phyloP scores from a whole-genome alignment of 2,888 invertebrate species.

The Phytoseiulus persimilis region DNA sequence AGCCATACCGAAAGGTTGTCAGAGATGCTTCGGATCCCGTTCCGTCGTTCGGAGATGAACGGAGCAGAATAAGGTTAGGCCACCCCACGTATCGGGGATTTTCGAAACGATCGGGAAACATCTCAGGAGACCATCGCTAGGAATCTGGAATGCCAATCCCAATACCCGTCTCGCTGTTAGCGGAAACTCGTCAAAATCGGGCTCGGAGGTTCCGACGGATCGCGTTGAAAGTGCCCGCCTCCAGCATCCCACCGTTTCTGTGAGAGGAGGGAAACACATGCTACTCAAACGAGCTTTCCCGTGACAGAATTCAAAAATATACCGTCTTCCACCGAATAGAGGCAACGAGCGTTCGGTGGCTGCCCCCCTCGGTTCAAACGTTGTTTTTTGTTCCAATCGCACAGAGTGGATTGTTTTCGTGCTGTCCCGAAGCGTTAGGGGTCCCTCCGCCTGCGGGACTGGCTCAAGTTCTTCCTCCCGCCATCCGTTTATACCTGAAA shows the following conservation, averaged over 20 bases:
- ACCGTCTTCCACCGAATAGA: not conserved
- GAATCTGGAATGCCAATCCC: too few relatives aligned
- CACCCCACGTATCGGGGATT: too few relatives aligned
- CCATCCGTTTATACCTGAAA: not conserved
- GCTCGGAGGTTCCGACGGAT: too few relatives aligned
- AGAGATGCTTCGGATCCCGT: too few relatives aligned
- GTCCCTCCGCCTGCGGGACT: not conserved
- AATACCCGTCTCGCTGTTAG: too few relatives aligned
- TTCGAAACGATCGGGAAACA: too few relatives aligned
- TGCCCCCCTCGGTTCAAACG: not conserved
- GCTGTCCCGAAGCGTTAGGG: not conserved
- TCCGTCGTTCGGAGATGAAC: too few relatives aligned
- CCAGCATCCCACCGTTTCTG: not conserved
- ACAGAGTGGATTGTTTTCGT: not conserved
- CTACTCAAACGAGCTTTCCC: not conserved
- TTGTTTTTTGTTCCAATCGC: not conserved
- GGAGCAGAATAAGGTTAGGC: too few relatives aligned
- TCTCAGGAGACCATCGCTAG: too few relatives aligned
- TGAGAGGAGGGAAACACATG: not conserved
- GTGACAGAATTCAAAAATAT: not conserved
- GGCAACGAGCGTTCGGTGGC: not conserved
- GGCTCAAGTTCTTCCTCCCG: not conserved
- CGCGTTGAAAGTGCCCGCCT: too few relatives aligned
- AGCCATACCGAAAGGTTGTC: too few relatives aligned
- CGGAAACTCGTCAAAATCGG: too few relatives aligned